Percentiles rank a stretch among this genome's conserved stretches.
phyloP scores from a whole-genome alignment of 2,888 invertebrate species.

The Zhuqinia jingwanae region DNA sequence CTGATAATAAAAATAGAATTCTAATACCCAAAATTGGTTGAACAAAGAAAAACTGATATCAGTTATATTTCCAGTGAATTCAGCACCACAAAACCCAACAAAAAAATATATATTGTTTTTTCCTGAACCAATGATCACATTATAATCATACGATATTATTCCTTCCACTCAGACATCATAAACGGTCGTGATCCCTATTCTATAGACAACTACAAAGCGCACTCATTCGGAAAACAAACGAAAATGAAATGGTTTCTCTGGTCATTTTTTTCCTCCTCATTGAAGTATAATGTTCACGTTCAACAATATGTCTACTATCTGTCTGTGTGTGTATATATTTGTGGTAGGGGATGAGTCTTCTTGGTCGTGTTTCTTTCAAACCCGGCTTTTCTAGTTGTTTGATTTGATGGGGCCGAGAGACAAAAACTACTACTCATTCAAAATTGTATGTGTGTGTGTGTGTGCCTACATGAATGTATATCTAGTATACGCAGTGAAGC shows the following conservation, averaged over 20 bases:
- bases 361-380: not conserved
- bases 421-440: too few relatives aligned
- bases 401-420: not conserved
- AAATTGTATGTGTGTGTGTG: too few relatives aligned
- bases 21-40: too few relatives aligned
- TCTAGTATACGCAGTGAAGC: too few relatives aligned
- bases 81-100: too few relatives aligned
- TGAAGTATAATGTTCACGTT: not conserved
- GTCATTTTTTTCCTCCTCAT: slow-evolving; percentile 43
- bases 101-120: too few relatives aligned
- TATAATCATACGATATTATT: too few relatives aligned
- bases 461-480: too few relatives aligned
- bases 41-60: too few relatives aligned
- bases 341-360: not conserved
- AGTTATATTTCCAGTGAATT: too few relatives aligned
- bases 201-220: not conserved
- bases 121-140: too few relatives aligned
- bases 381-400: not conserved
- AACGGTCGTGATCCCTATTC: not conserved
- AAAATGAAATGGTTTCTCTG: slow-evolving; percentile 45
- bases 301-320: not conserved
- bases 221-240: slow-evolving; percentile 26
- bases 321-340: not conserved
- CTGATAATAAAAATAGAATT: too few relatives aligned
- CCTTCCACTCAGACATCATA: not conserved